Evolutionary conservation across 2,797 vertebrate species (phyloP).

Genomic region (Lithobates pipiens): DNA sequence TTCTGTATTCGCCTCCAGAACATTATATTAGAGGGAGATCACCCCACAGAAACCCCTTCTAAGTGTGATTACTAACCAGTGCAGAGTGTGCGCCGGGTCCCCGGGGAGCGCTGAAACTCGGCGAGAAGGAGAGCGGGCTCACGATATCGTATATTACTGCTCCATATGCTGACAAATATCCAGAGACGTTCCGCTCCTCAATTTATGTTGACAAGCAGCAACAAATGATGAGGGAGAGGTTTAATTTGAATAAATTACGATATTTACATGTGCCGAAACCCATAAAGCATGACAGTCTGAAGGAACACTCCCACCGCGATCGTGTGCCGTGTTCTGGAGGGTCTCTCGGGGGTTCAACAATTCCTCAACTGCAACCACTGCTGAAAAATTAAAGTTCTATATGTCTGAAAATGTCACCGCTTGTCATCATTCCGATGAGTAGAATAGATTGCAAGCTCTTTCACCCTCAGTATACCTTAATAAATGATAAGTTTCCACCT

Average conservation of each 20-base stretch:
- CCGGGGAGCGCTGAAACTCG: conserved; percentile 3
- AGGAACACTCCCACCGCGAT: neutral
- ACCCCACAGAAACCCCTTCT: neutral
- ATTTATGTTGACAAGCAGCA: conserved; percentile 41
- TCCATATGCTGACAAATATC: conserved; percentile 49
- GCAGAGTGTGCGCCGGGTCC: neutral
- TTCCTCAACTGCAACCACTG: conserved; percentile 1
- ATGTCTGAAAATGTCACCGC: neutral
- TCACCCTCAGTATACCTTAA: too few species aligned
- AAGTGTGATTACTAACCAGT: neutral
- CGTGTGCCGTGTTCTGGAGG: neutral
- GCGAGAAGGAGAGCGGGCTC: conserved; percentile 1
- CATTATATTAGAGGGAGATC: too few species aligned
- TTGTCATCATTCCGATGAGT: neutral
- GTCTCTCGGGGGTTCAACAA: neutral
- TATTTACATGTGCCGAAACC: conserved; percentile 22
- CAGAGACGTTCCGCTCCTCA: conserved; percentile 10
- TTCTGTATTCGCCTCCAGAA: too few species aligned
- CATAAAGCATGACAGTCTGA: conserved; percentile 4
- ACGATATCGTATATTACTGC: conserved; percentile 16
- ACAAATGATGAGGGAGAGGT: conserved; percentile 25
- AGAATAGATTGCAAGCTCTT: too few species aligned
- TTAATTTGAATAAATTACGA: conserved; percentile 52
- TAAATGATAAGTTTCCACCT: too few species aligned
- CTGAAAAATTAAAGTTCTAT: neutral